phyloP scores from a whole-genome alignment of 2,797 vertebrate genomes.

The Cynodonichthys magdalenae region DNA sequence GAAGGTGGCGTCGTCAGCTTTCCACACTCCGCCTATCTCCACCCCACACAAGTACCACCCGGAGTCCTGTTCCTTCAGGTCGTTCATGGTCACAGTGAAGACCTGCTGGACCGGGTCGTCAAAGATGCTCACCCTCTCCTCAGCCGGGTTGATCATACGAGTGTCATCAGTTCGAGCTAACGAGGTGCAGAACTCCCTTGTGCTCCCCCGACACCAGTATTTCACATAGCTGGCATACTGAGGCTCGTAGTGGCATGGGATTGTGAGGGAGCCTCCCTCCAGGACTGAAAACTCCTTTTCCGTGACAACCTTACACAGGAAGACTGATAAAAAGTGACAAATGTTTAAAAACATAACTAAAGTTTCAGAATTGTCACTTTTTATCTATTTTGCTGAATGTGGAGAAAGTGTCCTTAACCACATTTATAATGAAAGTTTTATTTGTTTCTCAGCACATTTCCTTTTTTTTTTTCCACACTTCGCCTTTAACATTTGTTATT shows the following conservation, averaged over 20 bases:
- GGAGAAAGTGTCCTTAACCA: conserved; percentile 15
- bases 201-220: conserved; percentile 77
- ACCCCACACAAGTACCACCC: conserved; percentile 82
- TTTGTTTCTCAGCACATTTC: conserved; percentile 14
- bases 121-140: conserved; percentile 55
- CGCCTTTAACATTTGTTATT: conserved; percentile 21
- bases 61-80: conserved; percentile 62
- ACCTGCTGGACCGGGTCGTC: conserved; percentile 74
- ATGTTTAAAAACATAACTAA: conserved; percentile 2
- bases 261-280: conserved; percentile 67
- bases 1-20: conserved; percentile 47
- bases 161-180: conserved; percentile 70
- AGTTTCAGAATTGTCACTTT: conserved; percentile 7
- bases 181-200: conserved; percentile 71
- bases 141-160: accelerated
- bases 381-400: conserved; percentile 12
- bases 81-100: conserved; percentile 75
- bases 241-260: conserved; percentile 76
- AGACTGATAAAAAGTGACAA: conserved; percentile 45
- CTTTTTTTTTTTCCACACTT: conserved; percentile 9
- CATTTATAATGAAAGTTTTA: conserved; percentile 35
- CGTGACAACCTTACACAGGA: conserved; percentile 57
- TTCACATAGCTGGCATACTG: conserved; percentile 76
- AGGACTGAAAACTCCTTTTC: conserved; percentile 46
- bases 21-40: conserved; percentile 73